Base-by-base conservation (phyloP, 2,888 invertebrate genomes). In the Choreutis nemorana region DNA sequence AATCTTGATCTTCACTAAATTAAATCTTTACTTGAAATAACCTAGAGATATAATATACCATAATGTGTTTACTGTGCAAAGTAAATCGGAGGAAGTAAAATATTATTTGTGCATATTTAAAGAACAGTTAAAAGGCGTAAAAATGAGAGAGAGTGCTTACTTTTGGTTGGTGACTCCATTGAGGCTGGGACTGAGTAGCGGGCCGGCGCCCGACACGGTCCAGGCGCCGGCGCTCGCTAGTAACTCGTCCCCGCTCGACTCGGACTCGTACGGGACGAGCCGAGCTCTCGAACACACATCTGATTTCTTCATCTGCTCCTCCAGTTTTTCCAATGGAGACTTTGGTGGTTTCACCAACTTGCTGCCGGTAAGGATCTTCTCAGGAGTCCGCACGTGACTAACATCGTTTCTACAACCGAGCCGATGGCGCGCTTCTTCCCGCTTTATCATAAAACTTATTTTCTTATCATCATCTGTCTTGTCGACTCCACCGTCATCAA, bases 241-340 rank as follows among this genome's bases (percentile, higher is more conserved):
- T 11, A 71, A 55, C 47, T 75, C 75, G 33, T 80, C 79, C 3
- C 75, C 64, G 36, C 79, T 83, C 0, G 83, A 83, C 45, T 83
- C 83, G 0, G 81, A 81, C 44, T 83, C 84, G 43, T 85, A 84
- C 12, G 85, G 84, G 32, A 84, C 84, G 30, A 85, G 62, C 39
- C 64, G 62, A 7, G 72, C 65, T 18, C 53, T 49, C 11, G 52
- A 39, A 36, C 51, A 47, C 2, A 48, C 40, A 35, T 71, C 67
- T 34, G 50, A 56, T 32, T 64, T 67, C 33, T 70, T 71, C 73
- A 77, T 75, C 44, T 77, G 75, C 37, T 75, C 77, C 39, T 77
- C 72, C 32, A 73, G 42, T 40, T 71, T 75, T 31, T 75, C 73
- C 29, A 78, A 42, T 0, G 77, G 77, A 2, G 77, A 73, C 34